Evolutionary conservation across 2,113 vertebrate species (phyloP), one percentile per base, ranked within the genome.

Genomic region (Semnornis frantzii): DNA sequence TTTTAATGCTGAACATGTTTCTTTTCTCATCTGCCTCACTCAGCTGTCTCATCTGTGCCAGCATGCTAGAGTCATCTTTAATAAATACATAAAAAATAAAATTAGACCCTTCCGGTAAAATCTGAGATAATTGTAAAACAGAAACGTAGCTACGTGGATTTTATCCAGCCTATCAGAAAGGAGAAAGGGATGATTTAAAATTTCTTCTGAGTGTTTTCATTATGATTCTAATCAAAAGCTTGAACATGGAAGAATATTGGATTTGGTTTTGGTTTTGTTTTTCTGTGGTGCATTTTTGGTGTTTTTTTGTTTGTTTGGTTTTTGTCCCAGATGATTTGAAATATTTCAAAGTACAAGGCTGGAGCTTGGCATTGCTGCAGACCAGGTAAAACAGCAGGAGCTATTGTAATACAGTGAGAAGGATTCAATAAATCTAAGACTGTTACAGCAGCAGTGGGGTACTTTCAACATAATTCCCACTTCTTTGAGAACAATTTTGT

Each of bases 301-400:
- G 15, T 30, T n/a, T 62, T 81, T 93, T 78, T 73, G 5, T 42
- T 42, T 42, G 5, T 42, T 42, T 42, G 12, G 39, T 81, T 92
- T 78, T 73, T 4, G 16, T 72, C 90, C 44, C 48, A 72, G 75
- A 39, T 85, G 72, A 58, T 94, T 93, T 96, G 87, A 96, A 95
- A 83, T 62, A 69, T 76, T 85, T 62, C 25, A 90, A 90, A 94
- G 89, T 85, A 63, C 62, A 75, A 82, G 87, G 12, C 79, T 81
- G 44, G 54, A 88, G 55, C 75, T 89, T 95, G 71, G 73, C 42
- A 83, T 89, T 94, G 55, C 91, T 93, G 85, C 87, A 93, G 93
- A 77, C 92, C 92, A 95, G 94, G 96, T 96, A 91, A 96, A 97
- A 89, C 93, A 96, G 93, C 93, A 94, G 96, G 96, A 95, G 87